phyloP scores from a whole-genome alignment of 2,888 invertebrate genomes.

The Pantelozetes paolii region DNA sequence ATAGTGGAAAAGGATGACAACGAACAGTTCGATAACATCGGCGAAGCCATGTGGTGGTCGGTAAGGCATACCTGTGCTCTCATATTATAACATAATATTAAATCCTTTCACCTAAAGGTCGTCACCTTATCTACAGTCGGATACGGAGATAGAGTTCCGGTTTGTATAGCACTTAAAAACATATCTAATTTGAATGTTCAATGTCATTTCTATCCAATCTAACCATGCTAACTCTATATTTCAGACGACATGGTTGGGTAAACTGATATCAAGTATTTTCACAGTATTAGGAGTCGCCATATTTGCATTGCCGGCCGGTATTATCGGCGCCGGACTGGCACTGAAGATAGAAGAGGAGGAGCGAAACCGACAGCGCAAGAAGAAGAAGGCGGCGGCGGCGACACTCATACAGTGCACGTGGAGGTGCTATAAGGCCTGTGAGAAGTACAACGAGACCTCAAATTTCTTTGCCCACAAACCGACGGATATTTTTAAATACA shows the following conservation, averaged over 20 bases:
- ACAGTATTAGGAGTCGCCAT: slow-evolving; percentile 40
- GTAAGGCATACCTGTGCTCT: slow-evolving; percentile 13
- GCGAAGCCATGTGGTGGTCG: slow-evolving; percentile 42
- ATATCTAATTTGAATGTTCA: no score
- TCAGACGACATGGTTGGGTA: slow-evolving; percentile 35
- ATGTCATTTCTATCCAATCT: no score
- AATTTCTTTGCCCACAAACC: slow-evolving; percentile 37
- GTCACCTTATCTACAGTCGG: slow-evolving; percentile 38
- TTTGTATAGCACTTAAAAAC: no score
- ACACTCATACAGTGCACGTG: slow-evolving; percentile 38
- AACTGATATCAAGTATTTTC: slow-evolving; percentile 34
- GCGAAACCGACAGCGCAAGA: slow-evolving; percentile 37
- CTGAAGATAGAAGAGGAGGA: slow-evolving; percentile 40
- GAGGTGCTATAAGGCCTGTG: slow-evolving; percentile 37
- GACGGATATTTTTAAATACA: slow-evolving; percentile 32
- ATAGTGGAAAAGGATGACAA: slow-evolving; percentile 39
- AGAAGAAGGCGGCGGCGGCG: slow-evolving; percentile 38
- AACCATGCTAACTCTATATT: neutral
- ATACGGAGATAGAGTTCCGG: slow-evolving; percentile 38
- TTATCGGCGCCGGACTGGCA: slow-evolving; percentile 41
- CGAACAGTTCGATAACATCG: slow-evolving; percentile 39
- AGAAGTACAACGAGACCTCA: slow-evolving; percentile 14
- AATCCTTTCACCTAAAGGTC: neutral
- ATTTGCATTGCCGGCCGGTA: slow-evolving; percentile 41
- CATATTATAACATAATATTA: neutral